phyloP scores from a whole-genome alignment of 2,113 vertebrate species.

The Megaceryle torquata region DNA sequence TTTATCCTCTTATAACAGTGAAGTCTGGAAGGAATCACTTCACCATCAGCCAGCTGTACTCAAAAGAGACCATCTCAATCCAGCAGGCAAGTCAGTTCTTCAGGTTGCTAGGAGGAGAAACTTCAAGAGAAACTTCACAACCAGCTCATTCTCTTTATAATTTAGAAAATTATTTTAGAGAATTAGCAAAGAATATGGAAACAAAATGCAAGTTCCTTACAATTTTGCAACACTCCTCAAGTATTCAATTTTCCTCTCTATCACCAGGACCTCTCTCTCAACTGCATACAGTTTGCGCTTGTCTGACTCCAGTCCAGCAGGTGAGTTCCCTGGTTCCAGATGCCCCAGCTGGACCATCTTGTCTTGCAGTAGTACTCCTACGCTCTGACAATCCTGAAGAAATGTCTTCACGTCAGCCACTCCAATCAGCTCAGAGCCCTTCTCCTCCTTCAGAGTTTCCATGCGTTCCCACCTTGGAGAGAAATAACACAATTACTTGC shows the following conservation, averaged over 20 bases:
- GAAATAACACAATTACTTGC: not conserved
- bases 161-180: not conserved
- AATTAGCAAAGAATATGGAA: not conserved
- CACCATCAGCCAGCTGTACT: not conserved
- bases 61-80: not conserved
- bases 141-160: not conserved
- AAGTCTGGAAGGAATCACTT: not conserved
- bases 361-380: conserved; percentile 72
- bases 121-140: not conserved
- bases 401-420: conserved; percentile 76
- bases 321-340: conserved; percentile 61
- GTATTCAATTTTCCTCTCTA: conserved; percentile 81
- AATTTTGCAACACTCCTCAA: conserved; percentile 79
- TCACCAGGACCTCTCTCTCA: conserved; percentile 76
- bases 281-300: conserved; percentile 60
- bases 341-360: conserved; percentile 63
- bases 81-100: not conserved
- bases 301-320: conserved; percentile 62
- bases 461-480: conserved; percentile 82
- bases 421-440: conserved; percentile 77
- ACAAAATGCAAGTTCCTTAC: conserved; percentile 66
- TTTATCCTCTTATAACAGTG: not conserved
- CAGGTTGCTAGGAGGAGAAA: not conserved
- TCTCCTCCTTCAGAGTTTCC: conserved; percentile 84
- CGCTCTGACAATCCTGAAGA: conserved; percentile 80